Base-by-base conservation (phyloP, 2,797 vertebrate genomes). In the Momotus momota region DNA sequence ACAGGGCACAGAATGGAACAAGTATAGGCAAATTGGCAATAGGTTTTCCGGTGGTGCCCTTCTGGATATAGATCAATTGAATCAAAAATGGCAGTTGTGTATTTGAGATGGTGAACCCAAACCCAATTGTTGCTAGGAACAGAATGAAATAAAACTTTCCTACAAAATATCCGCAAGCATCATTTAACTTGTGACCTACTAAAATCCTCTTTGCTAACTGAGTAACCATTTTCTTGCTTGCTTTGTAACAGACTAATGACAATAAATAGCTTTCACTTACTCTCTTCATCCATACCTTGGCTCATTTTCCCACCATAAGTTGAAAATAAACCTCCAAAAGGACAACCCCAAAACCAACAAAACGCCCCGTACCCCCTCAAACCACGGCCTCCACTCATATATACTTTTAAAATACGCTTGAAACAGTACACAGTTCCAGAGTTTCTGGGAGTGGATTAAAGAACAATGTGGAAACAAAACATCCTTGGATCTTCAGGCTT, bases 131-230 rank as follows among this genome's bases (percentile, higher is more conserved):
- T 81, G 72, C 26, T 81, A 78, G 62, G 70, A 84, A 14, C 67
- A 14, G 4, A 71, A 72, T 69, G 49, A 86, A 94, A 57, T 43
- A 27, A 65, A 79, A 58, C 26, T 58, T 87, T 66, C 57, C 86
- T 93, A 84, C 65, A 89, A 92, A 94, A 80, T 78, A 91, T 51
- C 79, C 77, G 70, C 18, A n/a, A 86, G 40, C 79, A 27, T 94
- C 2, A 29, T 85, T 93, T 94, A 94, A 94, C 91, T 45, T 83
- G 66, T 87, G 78, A 93, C 73, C 40, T 84, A 94, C 95, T 96
- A 91, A 96, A 95, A 91, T 95, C 31, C 64, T 89, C 43, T 88
- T 72, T 94, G 62, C 40, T 93, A 94, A 81, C 93, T 45, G 45
- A 88, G 86, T 94, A 79, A 95, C 93, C 31, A 1, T 82, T 81